Conservation (phyloP, 2,113 vertebrate genomes). For the Halichoeres trimaculatus region DNA sequence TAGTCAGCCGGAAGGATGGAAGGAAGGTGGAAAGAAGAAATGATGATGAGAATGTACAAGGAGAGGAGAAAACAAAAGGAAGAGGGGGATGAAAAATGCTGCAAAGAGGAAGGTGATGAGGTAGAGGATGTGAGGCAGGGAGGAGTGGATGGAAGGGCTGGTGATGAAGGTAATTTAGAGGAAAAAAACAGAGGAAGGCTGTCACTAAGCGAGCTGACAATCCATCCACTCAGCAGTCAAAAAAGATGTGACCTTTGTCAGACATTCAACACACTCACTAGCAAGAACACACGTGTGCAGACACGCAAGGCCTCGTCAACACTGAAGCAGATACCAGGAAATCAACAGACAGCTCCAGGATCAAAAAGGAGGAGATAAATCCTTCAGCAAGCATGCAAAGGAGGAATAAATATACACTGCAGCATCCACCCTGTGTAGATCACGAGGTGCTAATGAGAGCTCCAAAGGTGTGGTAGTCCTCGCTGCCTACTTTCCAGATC, state of each 20-base stretch:
- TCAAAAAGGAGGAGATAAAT: slow-evolving; percentile 1
- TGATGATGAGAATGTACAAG: slow-evolving; percentile 10
- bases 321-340: slow-evolving; percentile 36
- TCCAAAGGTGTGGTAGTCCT: slow-evolving; percentile 73
- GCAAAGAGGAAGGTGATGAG: slow-evolving; percentile 10
- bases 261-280: slow-evolving; percentile 44
- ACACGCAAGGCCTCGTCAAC: slow-evolving; percentile 14
- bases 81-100: background rate
- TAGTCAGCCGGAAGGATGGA: slow-evolving; percentile 63
- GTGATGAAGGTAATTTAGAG: slow-evolving; percentile 31
- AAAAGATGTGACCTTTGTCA: slow-evolving; percentile 62
- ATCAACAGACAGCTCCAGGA: slow-evolving; percentile 31
- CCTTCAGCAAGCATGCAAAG: slow-evolving; percentile 17
- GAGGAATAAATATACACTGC: slow-evolving; percentile 39
- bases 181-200: slow-evolving; percentile 25
- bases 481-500: slow-evolving; percentile 46
- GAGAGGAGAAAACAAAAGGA: background rate
- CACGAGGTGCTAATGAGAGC: slow-evolving; percentile 32
- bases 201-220: slow-evolving; percentile 43
- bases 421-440: slow-evolving; percentile 48
- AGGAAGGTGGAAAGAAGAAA: slow-evolving; percentile 13
- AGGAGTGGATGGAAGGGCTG: slow-evolving; percentile 36
- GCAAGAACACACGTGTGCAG: slow-evolving; percentile 47
- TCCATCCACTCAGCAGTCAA: slow-evolving; percentile 29
- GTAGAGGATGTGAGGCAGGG: slow-evolving; percentile 19